Conservation (phyloP, 2,888 invertebrate genomes). For the Eupithecia subfuscata region DNA sequence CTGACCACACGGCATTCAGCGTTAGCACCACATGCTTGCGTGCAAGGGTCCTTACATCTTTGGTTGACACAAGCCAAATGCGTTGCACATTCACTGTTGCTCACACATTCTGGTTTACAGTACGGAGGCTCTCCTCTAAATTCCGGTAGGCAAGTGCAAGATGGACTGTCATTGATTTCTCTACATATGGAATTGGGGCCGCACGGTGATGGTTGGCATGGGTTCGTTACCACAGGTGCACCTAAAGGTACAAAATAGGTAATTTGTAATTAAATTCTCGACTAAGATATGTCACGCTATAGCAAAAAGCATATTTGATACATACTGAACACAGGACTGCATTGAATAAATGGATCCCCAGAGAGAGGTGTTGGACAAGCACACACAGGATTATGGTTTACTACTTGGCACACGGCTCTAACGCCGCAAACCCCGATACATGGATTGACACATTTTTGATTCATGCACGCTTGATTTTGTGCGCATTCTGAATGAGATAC, state of each 20-base stretch:
- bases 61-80: constrained; percentile 89
- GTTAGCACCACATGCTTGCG: constrained; percentile 88
- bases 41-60: constrained; percentile 90
- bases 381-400: constrained; percentile 90
- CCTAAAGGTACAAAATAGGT: constrained; percentile 47
- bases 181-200: constrained; percentile 91
- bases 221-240: constrained; percentile 76
- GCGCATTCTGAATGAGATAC: constrained; percentile 88
- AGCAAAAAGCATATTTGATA: constrained; percentile 21
- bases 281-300: not conserved
- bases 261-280: not conserved
- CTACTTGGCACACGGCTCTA: constrained; percentile 85
- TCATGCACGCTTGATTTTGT: constrained; percentile 87
- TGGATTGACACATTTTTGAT: constrained; percentile 89
- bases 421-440: constrained; percentile 89
- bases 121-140: constrained; percentile 89
- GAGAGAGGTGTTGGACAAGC: constrained; percentile 86
- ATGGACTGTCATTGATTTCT: constrained; percentile 86
- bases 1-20: constrained; percentile 90
- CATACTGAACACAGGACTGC: constrained; percentile 73
- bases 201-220: constrained; percentile 91
- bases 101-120: constrained; percentile 91
- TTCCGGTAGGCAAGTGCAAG: constrained; percentile 89
- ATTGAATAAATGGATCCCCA: constrained; percentile 86
- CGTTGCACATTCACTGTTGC: constrained; percentile 89